A percentile compares a stretch with the other conserved stretches of the same genome.
These are phyloP conservation scores for Phenganax marumi DNA, from an alignment of 92 coral and sea anemone species.

Conservation along the genomic window DNA sequence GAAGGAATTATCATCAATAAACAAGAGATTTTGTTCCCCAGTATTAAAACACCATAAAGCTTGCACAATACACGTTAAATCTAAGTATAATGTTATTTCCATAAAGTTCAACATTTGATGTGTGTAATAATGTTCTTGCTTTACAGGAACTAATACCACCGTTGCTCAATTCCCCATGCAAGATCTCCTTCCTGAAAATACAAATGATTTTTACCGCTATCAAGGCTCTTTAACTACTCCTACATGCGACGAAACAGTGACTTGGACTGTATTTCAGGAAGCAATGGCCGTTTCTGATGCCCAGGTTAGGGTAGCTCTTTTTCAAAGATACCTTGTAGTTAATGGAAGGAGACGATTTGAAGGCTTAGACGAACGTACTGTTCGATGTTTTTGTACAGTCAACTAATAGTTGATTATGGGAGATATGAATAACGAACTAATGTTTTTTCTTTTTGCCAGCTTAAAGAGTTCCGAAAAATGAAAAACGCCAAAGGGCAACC, in stretches of 20 bases:
- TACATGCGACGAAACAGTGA: constrained; percentile 21
- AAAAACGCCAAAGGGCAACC: neutral
- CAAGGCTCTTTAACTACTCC: constrained; percentile 28
- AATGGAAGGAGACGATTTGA: constrained; percentile 40
- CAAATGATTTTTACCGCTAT: constrained; percentile 2
- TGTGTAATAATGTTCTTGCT: neutral
- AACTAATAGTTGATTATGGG: neutral
- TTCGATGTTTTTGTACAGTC: neutral
- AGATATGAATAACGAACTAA: neutral
- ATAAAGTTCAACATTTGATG: too few species aligned
- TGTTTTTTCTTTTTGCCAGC: neutral
- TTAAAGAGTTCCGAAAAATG: neutral
- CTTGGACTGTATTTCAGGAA: constrained; percentile 25
- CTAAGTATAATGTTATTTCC: too few species aligned
- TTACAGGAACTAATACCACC: neutral
- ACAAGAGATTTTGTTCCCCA: too few species aligned
- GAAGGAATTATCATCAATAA: too few species aligned
- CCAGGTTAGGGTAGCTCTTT: constrained; percentile 24
- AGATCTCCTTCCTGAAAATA: neutral
- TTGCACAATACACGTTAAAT: too few species aligned
- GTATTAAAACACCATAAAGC: too few species aligned
- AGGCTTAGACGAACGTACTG: neutral
- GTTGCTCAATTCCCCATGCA: neutral
- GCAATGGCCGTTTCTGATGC: neutral
- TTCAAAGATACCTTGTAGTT: constrained; percentile 53